Conservation (phyloP, 2,797 vertebrate genomes). For the Catharus ustulatus region DNA sequence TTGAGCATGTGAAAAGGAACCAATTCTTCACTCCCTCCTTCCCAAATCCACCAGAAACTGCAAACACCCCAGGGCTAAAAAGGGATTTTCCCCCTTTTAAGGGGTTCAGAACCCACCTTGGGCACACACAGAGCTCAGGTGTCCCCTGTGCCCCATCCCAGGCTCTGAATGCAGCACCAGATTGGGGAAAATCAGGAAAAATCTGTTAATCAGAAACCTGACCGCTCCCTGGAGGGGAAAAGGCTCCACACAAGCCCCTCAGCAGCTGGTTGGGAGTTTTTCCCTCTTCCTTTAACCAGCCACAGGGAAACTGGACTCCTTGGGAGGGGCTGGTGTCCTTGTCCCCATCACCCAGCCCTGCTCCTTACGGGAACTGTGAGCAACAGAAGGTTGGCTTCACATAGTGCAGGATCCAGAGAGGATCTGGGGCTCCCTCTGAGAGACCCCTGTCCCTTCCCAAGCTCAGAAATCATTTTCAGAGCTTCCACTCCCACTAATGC, state of each 20-base stretch:
- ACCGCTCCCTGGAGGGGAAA: not conserved
- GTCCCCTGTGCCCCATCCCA: not conserved
- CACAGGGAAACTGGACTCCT: fast-evolving
- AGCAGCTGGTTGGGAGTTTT: not conserved
- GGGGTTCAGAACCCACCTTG: not conserved
- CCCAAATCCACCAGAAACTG: not conserved
- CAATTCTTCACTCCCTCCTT: not conserved
- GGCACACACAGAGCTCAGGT: not conserved
- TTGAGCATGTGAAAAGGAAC: not conserved
- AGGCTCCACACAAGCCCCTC: not conserved
- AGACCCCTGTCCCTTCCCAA: not conserved
- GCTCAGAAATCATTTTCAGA: not conserved
- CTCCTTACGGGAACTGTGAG: fast-evolving
- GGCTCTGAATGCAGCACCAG: fast-evolving
- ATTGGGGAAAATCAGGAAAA: not conserved
- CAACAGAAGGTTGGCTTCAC: not conserved
- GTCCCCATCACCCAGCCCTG: not conserved
- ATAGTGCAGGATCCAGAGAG: fast-evolving
- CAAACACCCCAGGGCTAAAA: fast-evolving
- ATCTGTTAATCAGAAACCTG: not conserved
- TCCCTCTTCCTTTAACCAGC: not conserved
- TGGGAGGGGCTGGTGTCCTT: not conserved
- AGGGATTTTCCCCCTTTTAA: not conserved
- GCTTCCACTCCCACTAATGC: not conserved
- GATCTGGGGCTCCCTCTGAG: not conserved